Evolutionary conservation across 53 echinoderm and acorn worm genomes (phyloP).

Genomic region (Arbacia lixula): DNA sequence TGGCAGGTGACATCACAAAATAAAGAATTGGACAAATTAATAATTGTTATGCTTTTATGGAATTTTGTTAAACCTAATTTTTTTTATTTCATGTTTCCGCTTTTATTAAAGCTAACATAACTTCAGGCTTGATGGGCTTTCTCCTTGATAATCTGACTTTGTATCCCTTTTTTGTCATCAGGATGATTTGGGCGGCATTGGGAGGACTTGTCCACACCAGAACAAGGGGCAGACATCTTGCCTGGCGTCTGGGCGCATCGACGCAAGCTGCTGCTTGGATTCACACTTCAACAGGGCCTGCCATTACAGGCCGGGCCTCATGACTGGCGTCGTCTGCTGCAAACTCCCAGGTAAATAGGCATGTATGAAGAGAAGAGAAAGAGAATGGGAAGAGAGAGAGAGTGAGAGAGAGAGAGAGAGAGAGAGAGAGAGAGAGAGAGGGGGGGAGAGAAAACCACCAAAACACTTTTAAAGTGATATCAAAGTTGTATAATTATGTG

Average conservation of each 20-base stretch:
- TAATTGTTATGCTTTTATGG: too few relatives aligned
- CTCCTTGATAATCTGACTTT: too few relatives aligned
- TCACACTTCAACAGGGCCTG: conserved; percentile 73
- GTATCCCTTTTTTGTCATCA: too few relatives aligned
- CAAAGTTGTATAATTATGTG: too few relatives aligned
- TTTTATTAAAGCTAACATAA: too few relatives aligned
- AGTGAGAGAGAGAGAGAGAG: background rate
- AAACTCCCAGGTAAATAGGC: conserved; percentile 80
- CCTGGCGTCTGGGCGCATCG: conserved; percentile 81
- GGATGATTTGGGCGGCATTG: conserved; percentile 96
- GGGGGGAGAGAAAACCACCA: background rate
- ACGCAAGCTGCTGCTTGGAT: conserved; percentile 93
- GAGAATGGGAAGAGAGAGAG: background rate
- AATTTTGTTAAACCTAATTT: too few relatives aligned
- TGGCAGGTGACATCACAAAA: too few relatives aligned
- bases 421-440: background rate
- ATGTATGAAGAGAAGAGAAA: background rate
- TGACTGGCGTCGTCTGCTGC: conserved; percentile 93
- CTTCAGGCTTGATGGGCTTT: too few relatives aligned
- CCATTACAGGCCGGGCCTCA: conserved; percentile 72
- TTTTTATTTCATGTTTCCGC: too few relatives aligned
- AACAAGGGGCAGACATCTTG: conserved; percentile 90
- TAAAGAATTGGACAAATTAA: too few relatives aligned
- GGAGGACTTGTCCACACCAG: conserved; percentile 81
- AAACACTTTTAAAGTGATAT: background rate